Evolutionary conservation across 2,113 vertebrate genomes (phyloP).

Genomic region (Aptenodytes forsteri): DNA sequence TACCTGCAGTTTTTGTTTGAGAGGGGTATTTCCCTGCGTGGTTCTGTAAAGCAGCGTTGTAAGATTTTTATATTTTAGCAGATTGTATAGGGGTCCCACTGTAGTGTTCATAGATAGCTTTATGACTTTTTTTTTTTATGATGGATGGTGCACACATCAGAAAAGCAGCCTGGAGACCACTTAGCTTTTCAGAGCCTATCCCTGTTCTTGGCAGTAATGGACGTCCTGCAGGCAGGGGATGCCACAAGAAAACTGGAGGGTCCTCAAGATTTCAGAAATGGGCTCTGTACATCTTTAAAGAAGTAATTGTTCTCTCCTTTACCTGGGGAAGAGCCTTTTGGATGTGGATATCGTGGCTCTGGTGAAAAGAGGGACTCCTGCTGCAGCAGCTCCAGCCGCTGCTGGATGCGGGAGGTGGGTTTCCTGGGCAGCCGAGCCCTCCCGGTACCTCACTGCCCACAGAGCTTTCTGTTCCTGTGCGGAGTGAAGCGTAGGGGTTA

Average conservation of each 20-base stretch:
- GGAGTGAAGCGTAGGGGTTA: accelerated
- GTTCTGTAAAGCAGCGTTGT: background rate
- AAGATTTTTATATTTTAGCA: background rate
- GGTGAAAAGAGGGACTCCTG: background rate
- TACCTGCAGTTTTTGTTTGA: background rate
- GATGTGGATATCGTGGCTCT: accelerated
- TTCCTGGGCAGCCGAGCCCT: background rate
- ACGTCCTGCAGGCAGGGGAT: background rate
- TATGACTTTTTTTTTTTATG: background rate
- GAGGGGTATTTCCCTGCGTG: background rate
- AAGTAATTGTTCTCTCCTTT: background rate
- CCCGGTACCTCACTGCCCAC: accelerated
- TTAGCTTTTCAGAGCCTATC: background rate
- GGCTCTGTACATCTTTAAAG: background rate
- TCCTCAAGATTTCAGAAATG: background rate
- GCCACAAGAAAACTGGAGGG: background rate
- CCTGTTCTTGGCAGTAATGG: background rate
- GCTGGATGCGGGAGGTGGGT: background rate
- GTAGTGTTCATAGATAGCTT: background rate
- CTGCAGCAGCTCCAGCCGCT: background rate
- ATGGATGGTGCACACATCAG: accelerated
- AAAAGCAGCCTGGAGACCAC: background rate
- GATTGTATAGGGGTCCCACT: background rate
- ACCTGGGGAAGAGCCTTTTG: background rate
- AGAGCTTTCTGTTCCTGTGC: background rate